Evolutionary conservation across 2,113 vertebrate species (phyloP), one percentile per base, ranked within the genome.

Genomic region (Hippocampus guttulatus): DNA sequence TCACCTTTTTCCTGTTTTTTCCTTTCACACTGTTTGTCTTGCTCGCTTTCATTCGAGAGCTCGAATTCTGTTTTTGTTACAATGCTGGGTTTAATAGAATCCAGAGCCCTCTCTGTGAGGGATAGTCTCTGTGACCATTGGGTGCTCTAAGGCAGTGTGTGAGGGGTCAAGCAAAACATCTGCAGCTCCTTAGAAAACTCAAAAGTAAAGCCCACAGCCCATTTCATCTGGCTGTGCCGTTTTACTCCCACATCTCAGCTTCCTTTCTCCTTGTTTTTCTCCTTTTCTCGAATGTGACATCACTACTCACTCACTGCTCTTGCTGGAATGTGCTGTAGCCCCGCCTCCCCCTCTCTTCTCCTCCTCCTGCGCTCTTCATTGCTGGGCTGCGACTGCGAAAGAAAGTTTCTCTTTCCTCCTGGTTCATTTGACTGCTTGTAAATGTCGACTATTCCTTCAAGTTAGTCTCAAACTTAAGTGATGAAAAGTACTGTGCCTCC

Each of bases 301-400:
- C 85, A 90, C 73, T 81, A 75, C 82, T 81, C 81, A 65, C 73
- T 73, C 81, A 65, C 73, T 73, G 76, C 77, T 85, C 71, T 67
- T 74, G 84, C 78, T 81, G 88, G 87, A 91, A 88, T 89, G 88
- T 86, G 81, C 77, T 73, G 9, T 85, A 73, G 84, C 79, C 78
- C 88, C 82, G 49, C 83, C 86, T 69, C 87, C 70, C 38, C 70
- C 38, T 65, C 70, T 68, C 69, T 65, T 27, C 33, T 81, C 69
- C 43, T 68, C 71, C 75, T 47, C 64, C 70, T 68, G 71, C 74
- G 70, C 76, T 40, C 64, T 78, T 81, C 80, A 85, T 81, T 89
- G 79, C 87, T 86, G 88, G 80, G 47, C 74, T 75, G 61, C 21
- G 52, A 78, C 80, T 68, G 72, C 78, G 10, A 65, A 76, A 65